Evolutionary conservation across 2,888 invertebrate species (phyloP), one percentile per base, ranked within the genome.

Genomic region (Celastrina argiolus): DNA sequence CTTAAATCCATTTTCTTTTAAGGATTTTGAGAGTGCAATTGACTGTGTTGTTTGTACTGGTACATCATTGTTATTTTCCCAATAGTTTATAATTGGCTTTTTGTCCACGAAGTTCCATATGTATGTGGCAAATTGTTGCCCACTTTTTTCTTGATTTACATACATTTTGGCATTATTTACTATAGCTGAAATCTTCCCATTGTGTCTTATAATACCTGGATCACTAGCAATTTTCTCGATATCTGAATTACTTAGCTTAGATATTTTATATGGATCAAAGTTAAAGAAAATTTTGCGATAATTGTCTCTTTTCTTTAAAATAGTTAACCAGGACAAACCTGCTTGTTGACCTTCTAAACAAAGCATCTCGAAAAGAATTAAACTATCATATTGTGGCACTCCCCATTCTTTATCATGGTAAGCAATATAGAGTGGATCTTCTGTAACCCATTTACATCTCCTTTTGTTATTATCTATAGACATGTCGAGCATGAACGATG

Each of bases 381-480:
- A 67, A 58, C 74, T 80, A 56, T 84, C 75, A 68, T 75, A 77
- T 73, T 81, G 76, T 64, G 88, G 88, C 72, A 75, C 77, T 31
- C 89, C 89, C 89, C 89, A 90, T 77, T 90, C 89, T 72, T 81
- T 80, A 70, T 90, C 89, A 70, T 90, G 89, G 66, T 90, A 89
- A 28, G 72, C 71, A 67, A 86, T 83, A 69, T 90, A 90, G 7
- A 81, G 67, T 41, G 83, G 82, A 74, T 89, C 85, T 67, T 83
- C 72, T 68, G 74, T 82, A 64, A 89, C 58, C 89, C 89, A 90
- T 59, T 71, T 74, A 74, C 89, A 90, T 72, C 88, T 70, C 10
- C 42, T 69, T 58, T 36, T 59, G 1, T 8, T 4, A 34, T 61
- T 36, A 58, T 31, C 16, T 22, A 39, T 18, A 36, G 36, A 14